Evolutionary conservation across 2,113 vertebrate species (phyloP).

Genomic region (Microcebus griseorufus): DNA sequence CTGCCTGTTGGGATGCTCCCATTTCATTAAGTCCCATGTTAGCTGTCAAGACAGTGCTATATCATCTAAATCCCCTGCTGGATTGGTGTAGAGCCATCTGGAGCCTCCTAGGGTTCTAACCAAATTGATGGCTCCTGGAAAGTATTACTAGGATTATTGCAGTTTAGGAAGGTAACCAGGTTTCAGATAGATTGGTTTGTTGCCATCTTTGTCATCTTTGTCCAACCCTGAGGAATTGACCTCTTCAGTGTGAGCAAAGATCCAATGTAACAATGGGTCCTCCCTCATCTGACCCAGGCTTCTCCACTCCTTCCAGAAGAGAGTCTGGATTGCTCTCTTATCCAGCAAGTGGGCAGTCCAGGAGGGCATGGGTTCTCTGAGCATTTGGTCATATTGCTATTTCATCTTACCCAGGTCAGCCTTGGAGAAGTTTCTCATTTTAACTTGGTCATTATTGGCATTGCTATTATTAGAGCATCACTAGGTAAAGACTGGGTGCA

Average conservation of each 20-base stretch:
- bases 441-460: background rate
- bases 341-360: background rate
- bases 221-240: background rate
- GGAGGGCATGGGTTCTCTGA: background rate
- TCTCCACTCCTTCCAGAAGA: background rate
- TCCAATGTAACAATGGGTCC: background rate
- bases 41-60: background rate
- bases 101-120: background rate
- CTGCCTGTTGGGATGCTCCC: background rate
- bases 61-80: background rate
- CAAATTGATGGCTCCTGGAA: background rate
- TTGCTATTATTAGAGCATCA: background rate
- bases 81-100: background rate
- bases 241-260: background rate
- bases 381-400: background rate
- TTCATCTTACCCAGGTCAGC: background rate
- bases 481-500: background rate
- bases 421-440: background rate
- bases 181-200: background rate
- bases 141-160: background rate
- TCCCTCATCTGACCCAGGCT: background rate
- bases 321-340: background rate
- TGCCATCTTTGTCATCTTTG: background rate
- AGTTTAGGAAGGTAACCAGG: background rate
- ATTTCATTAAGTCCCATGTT: background rate